Conservation (phyloP, 37 sponge, comb jelly and placozoan species). For the Halichondria panicea region DNA sequence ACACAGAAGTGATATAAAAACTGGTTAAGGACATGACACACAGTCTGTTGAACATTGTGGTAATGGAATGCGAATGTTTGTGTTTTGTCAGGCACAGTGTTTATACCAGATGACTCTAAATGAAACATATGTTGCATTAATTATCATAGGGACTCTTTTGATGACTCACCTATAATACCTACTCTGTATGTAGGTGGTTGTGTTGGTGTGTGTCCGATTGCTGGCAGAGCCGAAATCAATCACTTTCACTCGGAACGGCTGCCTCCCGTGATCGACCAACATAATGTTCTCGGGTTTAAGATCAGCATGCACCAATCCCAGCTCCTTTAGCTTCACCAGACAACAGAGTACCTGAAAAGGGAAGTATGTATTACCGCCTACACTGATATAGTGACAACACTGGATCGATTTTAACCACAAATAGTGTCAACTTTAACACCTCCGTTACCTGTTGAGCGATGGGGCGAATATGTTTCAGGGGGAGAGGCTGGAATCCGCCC, state of each 20-base stretch:
- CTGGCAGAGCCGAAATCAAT: slow-evolving; percentile 95
- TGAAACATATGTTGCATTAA: too few relatives aligned
- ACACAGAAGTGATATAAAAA: not conserved
- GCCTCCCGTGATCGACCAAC: slow-evolving; percentile 84
- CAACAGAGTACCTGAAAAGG: slow-evolving; percentile 68
- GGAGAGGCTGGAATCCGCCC: slow-evolving; percentile 79
- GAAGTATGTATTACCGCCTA: too few relatives aligned
- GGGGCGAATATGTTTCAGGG: slow-evolving; percentile 87
- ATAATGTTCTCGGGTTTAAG: slow-evolving; percentile 98
- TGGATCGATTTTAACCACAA: not conserved
- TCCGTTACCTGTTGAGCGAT: slow-evolving; percentile 83
- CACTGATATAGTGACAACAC: slow-evolving; percentile 1
- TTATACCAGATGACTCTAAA: too few relatives aligned
- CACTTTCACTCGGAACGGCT: slow-evolving; percentile 85
- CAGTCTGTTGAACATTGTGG: too few relatives aligned
- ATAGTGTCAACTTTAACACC: not conserved
- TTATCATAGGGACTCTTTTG: too few relatives aligned
- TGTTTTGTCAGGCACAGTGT: not conserved
- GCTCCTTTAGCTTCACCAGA: slow-evolving; percentile 67
- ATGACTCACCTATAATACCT: slow-evolving; percentile 82
- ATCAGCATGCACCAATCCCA: slow-evolving; percentile 93
- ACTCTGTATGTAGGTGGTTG: slow-evolving; percentile 91
- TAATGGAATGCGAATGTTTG: not conserved
- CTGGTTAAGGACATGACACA: not conserved
- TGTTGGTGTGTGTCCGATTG: slow-evolving; percentile 23